Base-by-base conservation (phyloP, 2,888 invertebrate genomes). In the Aelia acuminata region DNA sequence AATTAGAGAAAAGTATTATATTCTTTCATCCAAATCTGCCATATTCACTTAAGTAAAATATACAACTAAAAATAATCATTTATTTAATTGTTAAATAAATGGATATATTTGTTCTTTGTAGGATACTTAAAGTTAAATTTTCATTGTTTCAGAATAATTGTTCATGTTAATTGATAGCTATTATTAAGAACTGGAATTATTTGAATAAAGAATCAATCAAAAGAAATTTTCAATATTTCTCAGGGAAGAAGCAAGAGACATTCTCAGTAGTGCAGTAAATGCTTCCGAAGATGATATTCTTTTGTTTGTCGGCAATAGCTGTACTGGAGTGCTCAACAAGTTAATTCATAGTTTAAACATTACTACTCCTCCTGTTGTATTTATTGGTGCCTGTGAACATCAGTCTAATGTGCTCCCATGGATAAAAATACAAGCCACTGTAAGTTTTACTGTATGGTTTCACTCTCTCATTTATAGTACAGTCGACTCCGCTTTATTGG, bases 241-340 rank as follows among this genome's bases (percentile, higher is more conserved):
- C 18, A 97, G 97, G 92, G 95, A 96, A 92, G 97, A 97, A 93
- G 95, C 96, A 15, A 94, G 95, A 91, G 95, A 96, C 91, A 95
- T 97, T 90, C 95, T 98, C 84, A 94, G 96, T 89, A 95, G 94
- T 91, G 94, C 95, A 8, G 96, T 96, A 4, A 96, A 97, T 89
- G 97, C 97, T 0, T 94, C 95, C 85, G 95, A 96, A 89, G 95
- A 96, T 90, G 97, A 97, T 92, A 95, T 95, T 43, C 95, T 97
- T 11, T 94, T 97, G 88, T 95, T 97, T 91, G 95, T 95, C 2
- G 95, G 95, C 5, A 95, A 94, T 91, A 96, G 96, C n/a, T 94
- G 95, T 88, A 95, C 95, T 10, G 96, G 95, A 13, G 96, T 97
- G 18, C 93, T 97, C 89, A 95, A 96, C 91, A 95, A 96, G 92